Evolutionary conservation across 2,113 vertebrate genomes (phyloP).

Genomic region (Microcebus lehilahytsara): DNA sequence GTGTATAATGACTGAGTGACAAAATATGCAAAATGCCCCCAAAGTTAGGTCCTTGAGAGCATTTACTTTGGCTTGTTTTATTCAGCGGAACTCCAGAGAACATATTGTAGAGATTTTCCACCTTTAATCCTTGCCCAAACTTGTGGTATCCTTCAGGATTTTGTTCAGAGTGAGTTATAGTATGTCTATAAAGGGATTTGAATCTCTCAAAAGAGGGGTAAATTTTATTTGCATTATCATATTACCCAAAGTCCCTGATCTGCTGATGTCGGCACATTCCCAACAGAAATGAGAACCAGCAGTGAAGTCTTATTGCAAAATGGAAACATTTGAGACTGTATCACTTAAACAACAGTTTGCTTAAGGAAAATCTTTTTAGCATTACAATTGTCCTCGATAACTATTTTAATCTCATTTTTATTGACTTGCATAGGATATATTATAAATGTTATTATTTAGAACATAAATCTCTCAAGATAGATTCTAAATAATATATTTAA

Average conservation of each 20-base stretch:
- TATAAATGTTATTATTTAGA: background rate
- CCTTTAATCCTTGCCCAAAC: background rate
- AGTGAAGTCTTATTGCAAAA: background rate
- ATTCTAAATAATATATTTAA: background rate
- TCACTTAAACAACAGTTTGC: background rate
- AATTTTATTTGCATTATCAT: background rate
- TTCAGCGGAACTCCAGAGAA: background rate
- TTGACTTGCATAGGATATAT: background rate
- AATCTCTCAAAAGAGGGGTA: slow-evolving; percentile 15
- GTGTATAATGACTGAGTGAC: background rate
- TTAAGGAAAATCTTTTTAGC: background rate
- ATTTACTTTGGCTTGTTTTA: background rate
- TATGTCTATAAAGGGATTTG: background rate
- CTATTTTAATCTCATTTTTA: background rate
- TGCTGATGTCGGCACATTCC: slow-evolving; percentile 8
- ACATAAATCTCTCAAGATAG: background rate
- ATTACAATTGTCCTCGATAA: background rate
- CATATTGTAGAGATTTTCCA: background rate
- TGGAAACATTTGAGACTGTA: background rate
- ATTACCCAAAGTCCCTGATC: background rate
- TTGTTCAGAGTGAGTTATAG: background rate
- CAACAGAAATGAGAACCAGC: background rate
- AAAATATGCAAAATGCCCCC: background rate
- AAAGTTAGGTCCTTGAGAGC: background rate
- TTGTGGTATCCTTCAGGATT: background rate